Percentiles rank a stretch among this genome's conserved stretches.
Evolutionary conservation across 2,113 vertebrate species (phyloP).

Genomic region (Xiphias gladius): DNA sequence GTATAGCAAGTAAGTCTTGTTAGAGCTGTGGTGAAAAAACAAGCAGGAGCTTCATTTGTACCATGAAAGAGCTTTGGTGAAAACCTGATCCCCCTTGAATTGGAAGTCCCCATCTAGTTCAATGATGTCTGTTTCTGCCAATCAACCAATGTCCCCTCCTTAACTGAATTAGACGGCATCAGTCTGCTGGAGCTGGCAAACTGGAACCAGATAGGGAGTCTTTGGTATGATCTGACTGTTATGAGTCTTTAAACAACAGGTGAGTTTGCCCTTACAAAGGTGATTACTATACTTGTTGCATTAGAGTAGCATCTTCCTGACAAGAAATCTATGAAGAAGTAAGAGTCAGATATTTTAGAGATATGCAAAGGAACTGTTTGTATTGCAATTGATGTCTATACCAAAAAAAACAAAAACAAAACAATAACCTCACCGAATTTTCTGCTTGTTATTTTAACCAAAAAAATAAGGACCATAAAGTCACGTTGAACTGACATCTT

Average conservation of each 20-base stretch:
- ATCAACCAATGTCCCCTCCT: not conserved
- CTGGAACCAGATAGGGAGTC: constrained; percentile 1
- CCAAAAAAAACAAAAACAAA: not conserved
- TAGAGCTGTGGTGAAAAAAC: not conserved
- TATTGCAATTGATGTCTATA: too few species aligned
- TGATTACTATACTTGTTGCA: not conserved
- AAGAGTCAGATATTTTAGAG: not conserved
- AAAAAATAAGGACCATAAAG: too few species aligned
- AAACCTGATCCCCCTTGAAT: not conserved
- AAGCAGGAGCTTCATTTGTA: not conserved
- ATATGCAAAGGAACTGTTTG: not conserved
- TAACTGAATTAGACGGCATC: constrained; percentile 21
- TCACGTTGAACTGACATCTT: not conserved
- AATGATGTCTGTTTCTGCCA: constrained; percentile 11
- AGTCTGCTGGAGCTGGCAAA: not conserved
- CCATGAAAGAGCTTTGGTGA: constrained; percentile 16
- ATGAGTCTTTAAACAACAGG: not conserved
- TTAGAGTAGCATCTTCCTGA: not conserved
- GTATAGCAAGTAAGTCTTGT: not conserved
- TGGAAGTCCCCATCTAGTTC: not conserved
- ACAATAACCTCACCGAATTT: not conserved
- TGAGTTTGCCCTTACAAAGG: not conserved
- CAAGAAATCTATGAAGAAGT: not conserved
- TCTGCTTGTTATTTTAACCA: too few species aligned
- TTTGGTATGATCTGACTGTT: constrained; percentile 8